Evolutionary conservation across 2,888 invertebrate genomes (phyloP), one percentile per base, ranked within the genome.

Genomic region (Idaea aversata): DNA sequence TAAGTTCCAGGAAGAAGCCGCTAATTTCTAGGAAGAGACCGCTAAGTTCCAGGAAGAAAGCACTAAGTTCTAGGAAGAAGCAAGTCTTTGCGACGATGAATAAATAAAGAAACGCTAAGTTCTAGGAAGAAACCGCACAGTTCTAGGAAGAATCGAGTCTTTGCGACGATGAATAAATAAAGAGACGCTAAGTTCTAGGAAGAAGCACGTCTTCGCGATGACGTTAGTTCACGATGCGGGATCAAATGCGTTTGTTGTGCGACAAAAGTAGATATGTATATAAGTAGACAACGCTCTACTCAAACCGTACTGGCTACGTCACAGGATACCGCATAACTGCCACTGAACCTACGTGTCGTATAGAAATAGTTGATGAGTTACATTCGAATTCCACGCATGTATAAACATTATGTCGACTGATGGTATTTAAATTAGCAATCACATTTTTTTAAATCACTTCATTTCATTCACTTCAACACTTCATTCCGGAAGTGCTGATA

Each of bases 281-380:
- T 61, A 65, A 67, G 7, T 61, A 62, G 63, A 59, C 67, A 69
- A 69, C 68, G 73, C 67, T 73, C 71, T 74, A 72, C 72, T 73
- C 72, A 70, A 72, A 75, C 73, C 70, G 73, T 65, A 66, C 68
- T 61, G 70, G 62, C 65, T 79, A 85, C 88, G 84, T 88, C 87
- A 85, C 84, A 83, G 86, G 85, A 87, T 82, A 82, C 80, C 75
- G 74, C 75, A 77, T 73, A 78, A 76, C 77, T 76, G 76, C 76
- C 69, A 66, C 73, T 72, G 71, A 73, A 77, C 78, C 74, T 82
- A 85, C 84, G 84, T 86, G 83, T 83, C 82, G 77, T 84, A 79
- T 89, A 83, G 82, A 90, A 91, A 91, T 91, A 92, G 89, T 90
- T 82, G 84, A 85, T 90, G 87, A 88, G 83, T 85, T 85, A 86